These are phyloP conservation scores for Drosophila mimica DNA, from an alignment of 2,888 invertebrate species.

Conservation along the genomic window DNA sequence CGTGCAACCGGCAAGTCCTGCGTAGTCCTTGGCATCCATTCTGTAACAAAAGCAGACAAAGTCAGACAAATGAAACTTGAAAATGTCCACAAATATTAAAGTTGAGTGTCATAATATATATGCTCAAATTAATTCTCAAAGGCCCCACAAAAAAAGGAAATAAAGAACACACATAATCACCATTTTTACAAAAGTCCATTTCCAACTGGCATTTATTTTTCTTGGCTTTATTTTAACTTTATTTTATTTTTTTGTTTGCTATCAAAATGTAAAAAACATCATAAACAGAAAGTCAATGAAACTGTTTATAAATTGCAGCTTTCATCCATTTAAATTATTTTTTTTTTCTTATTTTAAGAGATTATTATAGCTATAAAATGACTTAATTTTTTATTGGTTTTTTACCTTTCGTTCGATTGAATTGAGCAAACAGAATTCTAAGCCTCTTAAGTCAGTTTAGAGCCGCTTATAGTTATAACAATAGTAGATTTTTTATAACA, in stretches of 20 bases:
- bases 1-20: conserved; percentile 89
- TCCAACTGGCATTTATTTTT: conserved; percentile 34
- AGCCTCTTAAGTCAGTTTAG: not conserved
- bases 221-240: conserved; percentile 1
- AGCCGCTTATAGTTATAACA: not conserved
- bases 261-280: conserved; percentile 6
- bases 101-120: conserved; percentile 78
- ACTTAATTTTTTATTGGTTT: not conserved
- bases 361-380: not conserved
- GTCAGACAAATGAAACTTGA: conserved; percentile 48
- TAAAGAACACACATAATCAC: conserved; percentile 45
- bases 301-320: not conserved
- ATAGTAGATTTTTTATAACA: not conserved
- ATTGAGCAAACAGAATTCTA: not conserved
- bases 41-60: conserved; percentile 44
- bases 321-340: not conserved
- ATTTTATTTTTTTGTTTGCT: not conserved
- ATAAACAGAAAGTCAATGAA: not conserved
- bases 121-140: conserved; percentile 72
- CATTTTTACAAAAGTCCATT: conserved; percentile 2
- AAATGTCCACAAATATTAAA: conserved; percentile 74
- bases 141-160: conserved; percentile 34
- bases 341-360: not conserved
- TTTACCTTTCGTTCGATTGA: not conserved
- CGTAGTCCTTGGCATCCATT: conserved; percentile 88